A percentile compares a stretch with the other conserved stretches of the same genome.
Conservation (phyloP, 2,113 vertebrate genomes). For the Pholis gunnellus region DNA sequence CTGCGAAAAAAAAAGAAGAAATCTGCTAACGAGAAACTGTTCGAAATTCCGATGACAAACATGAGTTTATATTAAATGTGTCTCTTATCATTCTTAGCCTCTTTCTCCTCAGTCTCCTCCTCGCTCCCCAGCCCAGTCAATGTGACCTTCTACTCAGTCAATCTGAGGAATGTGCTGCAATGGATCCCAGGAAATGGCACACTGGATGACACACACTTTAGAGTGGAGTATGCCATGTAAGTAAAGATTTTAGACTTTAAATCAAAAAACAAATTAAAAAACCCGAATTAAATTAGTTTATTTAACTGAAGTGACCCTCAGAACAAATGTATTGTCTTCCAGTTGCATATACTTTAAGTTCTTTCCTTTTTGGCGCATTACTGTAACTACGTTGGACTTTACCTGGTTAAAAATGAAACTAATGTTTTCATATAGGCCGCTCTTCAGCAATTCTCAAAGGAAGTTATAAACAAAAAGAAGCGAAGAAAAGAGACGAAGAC, state of each 20-base stretch:
- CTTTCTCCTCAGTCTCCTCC: slow-evolving; percentile 39
- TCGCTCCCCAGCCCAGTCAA: slow-evolving; percentile 74
- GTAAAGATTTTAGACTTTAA: slow-evolving; percentile 36
- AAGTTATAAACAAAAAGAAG: not conserved
- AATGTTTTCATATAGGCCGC: not conserved
- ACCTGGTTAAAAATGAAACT: not conserved
- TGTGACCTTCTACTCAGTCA: slow-evolving; percentile 87
- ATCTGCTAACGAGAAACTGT: not conserved
- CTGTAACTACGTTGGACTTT: not conserved
- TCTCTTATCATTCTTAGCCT: not conserved
- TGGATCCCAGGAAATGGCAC: slow-evolving; percentile 86
- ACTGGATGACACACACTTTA: slow-evolving; percentile 78
- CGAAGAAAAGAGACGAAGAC: not conserved
- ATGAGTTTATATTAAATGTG: not conserved
- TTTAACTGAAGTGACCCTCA: not conserved
- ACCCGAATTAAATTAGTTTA: not conserved
- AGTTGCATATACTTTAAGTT: not conserved
- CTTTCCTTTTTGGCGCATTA: not conserved
- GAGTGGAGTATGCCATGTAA: slow-evolving; percentile 91
- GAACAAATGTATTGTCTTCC: not conserved
- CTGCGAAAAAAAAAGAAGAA: not conserved
- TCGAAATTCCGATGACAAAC: not conserved
- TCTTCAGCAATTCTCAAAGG: not conserved
- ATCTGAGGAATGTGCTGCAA: slow-evolving; percentile 89
- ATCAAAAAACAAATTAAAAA: not conserved